A percentile compares a stretch with the other conserved stretches of the same genome.
Conservation (phyloP, 2,888 invertebrate genomes). For the Eutolmus rufibarbis region DNA sequence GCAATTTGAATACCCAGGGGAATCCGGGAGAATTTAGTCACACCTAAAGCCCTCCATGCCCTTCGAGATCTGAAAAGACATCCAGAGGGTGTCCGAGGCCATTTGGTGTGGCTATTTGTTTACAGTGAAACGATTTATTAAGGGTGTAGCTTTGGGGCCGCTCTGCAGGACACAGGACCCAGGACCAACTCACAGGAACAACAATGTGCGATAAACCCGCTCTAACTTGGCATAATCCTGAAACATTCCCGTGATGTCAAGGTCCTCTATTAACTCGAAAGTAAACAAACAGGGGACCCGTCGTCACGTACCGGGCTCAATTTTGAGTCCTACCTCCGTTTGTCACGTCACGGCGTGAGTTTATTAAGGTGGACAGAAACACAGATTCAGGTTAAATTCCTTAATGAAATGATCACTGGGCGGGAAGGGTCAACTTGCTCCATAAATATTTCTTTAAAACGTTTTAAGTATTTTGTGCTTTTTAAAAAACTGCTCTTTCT, state of each 20-base stretch:
- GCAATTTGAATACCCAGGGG: slow-evolving; percentile 32
- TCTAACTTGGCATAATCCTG: slow-evolving; percentile 11
- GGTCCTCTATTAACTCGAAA: slow-evolving; percentile 9
- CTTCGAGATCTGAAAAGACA: background rate
- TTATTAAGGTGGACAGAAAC: slow-evolving; percentile 2
- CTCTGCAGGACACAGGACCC: background rate
- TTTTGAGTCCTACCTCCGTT: slow-evolving; percentile 1
- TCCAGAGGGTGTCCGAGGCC: slow-evolving; percentile 31
- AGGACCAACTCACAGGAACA: background rate
- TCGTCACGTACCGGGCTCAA: slow-evolving; percentile 20
- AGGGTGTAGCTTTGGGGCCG: background rate
- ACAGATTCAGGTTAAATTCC: background rate
- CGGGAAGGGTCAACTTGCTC: background rate
- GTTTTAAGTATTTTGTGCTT: background rate
- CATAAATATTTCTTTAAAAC: background rate
- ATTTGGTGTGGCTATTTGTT: slow-evolving; percentile 30
- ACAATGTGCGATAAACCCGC: background rate
- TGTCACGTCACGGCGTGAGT: background rate
- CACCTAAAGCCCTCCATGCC: slow-evolving; percentile 8
- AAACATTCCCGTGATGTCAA: slow-evolving; percentile 7
- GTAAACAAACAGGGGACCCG: background rate
- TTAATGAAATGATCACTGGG: background rate
- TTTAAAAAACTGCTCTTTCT: background rate
- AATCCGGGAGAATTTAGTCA: slow-evolving; percentile 3
- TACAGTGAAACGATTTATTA: slow-evolving; percentile 31